Percentiles rank a stretch among this genome's conserved stretches.
phyloP scores from a whole-genome alignment of 2,113 vertebrate genomes.

The Colaptes auratus region DNA sequence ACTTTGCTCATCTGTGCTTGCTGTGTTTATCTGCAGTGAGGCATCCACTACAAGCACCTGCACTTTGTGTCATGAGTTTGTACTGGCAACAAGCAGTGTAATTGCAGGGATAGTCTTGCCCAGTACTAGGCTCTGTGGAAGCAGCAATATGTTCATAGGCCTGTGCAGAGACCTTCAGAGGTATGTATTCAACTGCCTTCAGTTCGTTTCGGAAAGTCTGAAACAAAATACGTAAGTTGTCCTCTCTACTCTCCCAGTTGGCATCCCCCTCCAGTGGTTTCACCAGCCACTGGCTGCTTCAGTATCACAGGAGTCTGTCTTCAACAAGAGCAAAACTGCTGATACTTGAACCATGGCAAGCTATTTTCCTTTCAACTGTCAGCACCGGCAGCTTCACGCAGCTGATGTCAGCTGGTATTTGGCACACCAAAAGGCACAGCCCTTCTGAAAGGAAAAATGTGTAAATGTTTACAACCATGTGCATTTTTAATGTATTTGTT shows the following conservation, averaged over 20 bases:
- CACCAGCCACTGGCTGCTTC: rapidly evolving
- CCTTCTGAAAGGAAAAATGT: neutral
- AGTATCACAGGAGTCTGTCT: neutral
- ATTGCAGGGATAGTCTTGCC: neutral
- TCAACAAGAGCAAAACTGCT: neutral
- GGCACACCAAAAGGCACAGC: neutral
- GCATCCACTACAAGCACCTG: neutral
- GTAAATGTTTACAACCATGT: neutral
- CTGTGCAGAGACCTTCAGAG: neutral
- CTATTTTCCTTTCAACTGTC: neutral
- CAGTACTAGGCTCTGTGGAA: neutral
- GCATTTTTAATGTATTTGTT: neutral
- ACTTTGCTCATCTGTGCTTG: neutral
- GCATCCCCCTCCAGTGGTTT: neutral
- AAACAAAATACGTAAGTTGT: neutral
- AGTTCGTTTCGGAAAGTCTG: neutral
- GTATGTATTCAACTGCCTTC: neutral
- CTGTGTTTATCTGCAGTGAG: neutral
- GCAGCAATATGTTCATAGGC: neutral
- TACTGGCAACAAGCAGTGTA: neutral
- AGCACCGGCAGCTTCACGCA: neutral
- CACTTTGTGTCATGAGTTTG: neutral
- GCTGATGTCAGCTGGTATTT: neutral
- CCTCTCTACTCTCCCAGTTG: neutral
- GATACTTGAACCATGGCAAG: neutral